Base-by-base conservation (phyloP, 2,797 vertebrate species). In the Eremophila alpestris region DNA sequence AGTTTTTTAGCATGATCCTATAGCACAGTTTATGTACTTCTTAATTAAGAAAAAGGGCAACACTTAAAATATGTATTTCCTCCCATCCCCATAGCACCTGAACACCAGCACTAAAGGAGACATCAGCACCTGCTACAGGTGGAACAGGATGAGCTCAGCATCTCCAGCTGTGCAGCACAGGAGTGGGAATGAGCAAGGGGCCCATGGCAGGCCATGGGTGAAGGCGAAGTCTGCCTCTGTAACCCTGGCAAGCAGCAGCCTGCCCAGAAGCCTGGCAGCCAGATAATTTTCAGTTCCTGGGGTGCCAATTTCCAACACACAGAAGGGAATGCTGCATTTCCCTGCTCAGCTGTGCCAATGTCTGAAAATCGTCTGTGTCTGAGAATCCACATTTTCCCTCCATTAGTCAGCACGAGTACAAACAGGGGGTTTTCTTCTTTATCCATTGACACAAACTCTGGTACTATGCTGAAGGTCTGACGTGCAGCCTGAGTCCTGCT, bases 261-360 rank as follows among this genome's bases (percentile, higher is more conserved):
- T 3, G 20, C 62, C 71, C 34, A 0, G 11, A 41, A 93, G 48
- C 78, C 74, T 87, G 64, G 81, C 83, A 93, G 77, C n/a, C 16
- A 82, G 34, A 85, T 29, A 6, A 65, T 76, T 71, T 68, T 45
- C 43, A 60, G 67, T 67, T 90, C 91, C 92, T 88, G 81, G 73
- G 83, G 87, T 89, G 76, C 87, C 84, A 89, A 82, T 84, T 95
- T 81, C 71, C 89, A 87, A 16, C 3, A 19, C 46, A 15, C 93
- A 94, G 82, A 94, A 83, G 93, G 89, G 79, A 93, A 83, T 0
- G 1, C 83, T 75, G 73, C 32, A 24, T 74, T 93, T 75, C 80
- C 71, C 87, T 81, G 3, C 63, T 96, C 92, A 83, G 71, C 85
- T 80, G 49, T 77, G 94, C 94, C 93, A 94, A 73, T 83, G 87